A percentile compares a stretch with the other conserved stretches of the same genome.
Conservation (phyloP, 1,140 invertebrate species). For the Mycetomoellerius zeteki region DNA sequence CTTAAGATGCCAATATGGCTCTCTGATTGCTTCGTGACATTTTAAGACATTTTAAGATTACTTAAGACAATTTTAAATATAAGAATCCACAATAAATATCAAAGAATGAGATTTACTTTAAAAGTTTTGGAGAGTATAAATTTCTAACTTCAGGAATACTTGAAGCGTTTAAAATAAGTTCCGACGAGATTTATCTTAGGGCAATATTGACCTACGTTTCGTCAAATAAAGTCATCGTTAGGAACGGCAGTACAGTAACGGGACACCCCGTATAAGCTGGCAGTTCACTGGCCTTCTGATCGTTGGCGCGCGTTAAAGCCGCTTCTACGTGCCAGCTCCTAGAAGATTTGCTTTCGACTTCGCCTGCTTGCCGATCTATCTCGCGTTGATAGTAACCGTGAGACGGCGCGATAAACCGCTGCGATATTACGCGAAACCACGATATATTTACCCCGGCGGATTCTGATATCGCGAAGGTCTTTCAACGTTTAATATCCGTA, state of each 20-base stretch:
- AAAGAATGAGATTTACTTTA: too few species aligned
- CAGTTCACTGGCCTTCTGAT: slow-evolving; percentile 61
- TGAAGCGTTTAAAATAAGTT: background rate
- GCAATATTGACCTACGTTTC: slow-evolving; percentile 10
- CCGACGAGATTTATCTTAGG: background rate
- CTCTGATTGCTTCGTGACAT: too few species aligned
- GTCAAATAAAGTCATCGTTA: slow-evolving; percentile 21
- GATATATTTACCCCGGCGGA: background rate
- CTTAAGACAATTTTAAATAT: too few species aligned
- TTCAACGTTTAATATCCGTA: slow-evolving; percentile 4
- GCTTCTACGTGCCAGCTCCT: slow-evolving; percentile 45
- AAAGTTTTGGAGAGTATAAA: background rate
- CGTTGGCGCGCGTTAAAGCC: slow-evolving; percentile 50
- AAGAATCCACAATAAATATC: too few species aligned
- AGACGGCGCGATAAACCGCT: slow-evolving; percentile 19
- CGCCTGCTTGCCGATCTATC: slow-evolving; percentile 12
- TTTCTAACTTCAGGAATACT: background rate
- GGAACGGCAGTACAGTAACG: slow-evolving; percentile 35
- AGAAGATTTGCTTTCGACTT: slow-evolving; percentile 56
- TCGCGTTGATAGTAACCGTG: slow-evolving; percentile 18
- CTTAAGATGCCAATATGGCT: too few species aligned
- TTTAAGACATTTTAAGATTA: too few species aligned
- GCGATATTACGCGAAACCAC: slow-evolving; percentile 31
- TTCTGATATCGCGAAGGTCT: background rate
- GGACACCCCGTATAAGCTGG: slow-evolving; percentile 57